Percentiles rank a stretch among this genome's conserved stretches.
Conservation (phyloP, 2,113 vertebrate genomes). For the Dasyurus viverrinus region DNA sequence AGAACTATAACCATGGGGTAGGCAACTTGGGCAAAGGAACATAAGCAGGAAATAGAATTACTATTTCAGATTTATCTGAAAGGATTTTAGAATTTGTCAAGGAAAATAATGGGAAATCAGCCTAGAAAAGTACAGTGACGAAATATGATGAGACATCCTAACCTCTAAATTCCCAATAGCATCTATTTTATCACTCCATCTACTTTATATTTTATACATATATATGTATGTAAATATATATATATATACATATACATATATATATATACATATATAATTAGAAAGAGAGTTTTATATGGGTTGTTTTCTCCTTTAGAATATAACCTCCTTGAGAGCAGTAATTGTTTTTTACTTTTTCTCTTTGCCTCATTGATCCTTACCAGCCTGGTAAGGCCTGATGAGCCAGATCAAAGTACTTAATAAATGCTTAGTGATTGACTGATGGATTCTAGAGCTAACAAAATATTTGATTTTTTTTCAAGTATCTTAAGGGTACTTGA, state of each 20-base stretch:
- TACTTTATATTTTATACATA: neutral
- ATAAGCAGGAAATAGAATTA: neutral
- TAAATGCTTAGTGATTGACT: neutral
- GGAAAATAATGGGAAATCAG: neutral
- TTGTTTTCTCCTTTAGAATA: neutral
- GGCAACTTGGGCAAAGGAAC: neutral
- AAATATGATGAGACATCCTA: neutral
- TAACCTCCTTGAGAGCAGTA: neutral
- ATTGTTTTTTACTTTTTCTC: neutral
- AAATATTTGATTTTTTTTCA: neutral
- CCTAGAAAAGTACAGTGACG: neutral
- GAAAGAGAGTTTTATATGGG: neutral
- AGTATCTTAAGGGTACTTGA: neutral
- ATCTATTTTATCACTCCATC: no score
- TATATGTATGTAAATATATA: neutral
- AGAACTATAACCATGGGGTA: neutral
- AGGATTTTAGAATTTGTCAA: neutral
- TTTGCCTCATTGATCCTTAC: neutral
- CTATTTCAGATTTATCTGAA: neutral
- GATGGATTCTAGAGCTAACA: neutral
- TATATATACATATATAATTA: no score
- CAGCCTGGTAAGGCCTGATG: no score
- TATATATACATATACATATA: no score
- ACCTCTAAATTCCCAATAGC: neutral
- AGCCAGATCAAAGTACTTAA: neutral